Evolutionary conservation across 2,797 vertebrate species (phyloP).

Genomic region (Eupleurogrammus muticus): DNA sequence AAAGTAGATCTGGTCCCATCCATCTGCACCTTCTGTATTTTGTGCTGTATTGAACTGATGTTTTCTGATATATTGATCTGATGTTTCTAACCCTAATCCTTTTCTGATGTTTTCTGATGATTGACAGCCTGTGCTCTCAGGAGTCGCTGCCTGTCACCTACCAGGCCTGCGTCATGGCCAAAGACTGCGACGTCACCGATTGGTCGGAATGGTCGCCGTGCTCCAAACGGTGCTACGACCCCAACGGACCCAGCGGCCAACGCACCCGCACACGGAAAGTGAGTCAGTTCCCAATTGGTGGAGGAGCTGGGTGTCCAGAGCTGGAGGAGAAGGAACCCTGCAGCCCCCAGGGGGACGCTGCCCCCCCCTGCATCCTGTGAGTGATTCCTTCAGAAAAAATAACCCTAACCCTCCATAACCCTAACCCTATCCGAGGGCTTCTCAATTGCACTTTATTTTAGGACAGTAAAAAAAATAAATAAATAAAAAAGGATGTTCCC

Average conservation of each 20-base stretch:
- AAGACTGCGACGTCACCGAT: slow-evolving; percentile 91
- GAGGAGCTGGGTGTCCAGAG: slow-evolving; percentile 87
- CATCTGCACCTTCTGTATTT: no score
- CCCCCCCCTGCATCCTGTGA: slow-evolving; percentile 90
- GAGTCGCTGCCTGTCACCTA: slow-evolving; percentile 90
- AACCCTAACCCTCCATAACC: background rate
- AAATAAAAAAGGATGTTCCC: no score
- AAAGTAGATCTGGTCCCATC: no score
- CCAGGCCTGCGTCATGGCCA: slow-evolving; percentile 93
- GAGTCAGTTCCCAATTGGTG: slow-evolving; percentile 89
- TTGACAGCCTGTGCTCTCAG: slow-evolving; percentile 89
- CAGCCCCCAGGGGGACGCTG: slow-evolving; percentile 83
- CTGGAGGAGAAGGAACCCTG: slow-evolving; percentile 91
- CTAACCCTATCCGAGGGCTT: no score
- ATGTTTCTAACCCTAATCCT: no score
- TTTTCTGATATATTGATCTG: no score
- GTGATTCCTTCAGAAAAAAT: slow-evolving; percentile 52
- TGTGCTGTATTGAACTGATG: no score
- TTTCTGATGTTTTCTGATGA: background rate
- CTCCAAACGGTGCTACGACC: slow-evolving; percentile 90
- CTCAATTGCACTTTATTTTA: no score
- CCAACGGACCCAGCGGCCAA: slow-evolving; percentile 85
- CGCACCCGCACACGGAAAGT: slow-evolving; percentile 87
- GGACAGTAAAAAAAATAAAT: no score
- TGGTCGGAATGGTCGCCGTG: slow-evolving; percentile 94